These are phyloP conservation scores for Hirtodrosophila alboralis DNA, from an alignment of 2,888 invertebrate genomes.

Conservation along the genomic window DNA sequence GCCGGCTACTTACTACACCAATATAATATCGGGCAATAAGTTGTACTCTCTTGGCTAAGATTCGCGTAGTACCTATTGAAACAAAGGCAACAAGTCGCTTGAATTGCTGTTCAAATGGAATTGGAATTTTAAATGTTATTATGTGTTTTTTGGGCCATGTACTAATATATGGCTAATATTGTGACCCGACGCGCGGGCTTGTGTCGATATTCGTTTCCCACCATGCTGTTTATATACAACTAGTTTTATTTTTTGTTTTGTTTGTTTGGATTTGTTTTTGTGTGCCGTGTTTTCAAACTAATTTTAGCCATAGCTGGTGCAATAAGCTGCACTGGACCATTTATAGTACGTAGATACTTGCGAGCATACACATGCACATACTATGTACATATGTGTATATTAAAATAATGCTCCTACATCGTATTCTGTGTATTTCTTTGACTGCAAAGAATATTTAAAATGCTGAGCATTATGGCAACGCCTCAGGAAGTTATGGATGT, in stretches of 20 bases:
- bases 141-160: slow-evolving; percentile 8
- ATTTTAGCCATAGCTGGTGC: slow-evolving; percentile 40
- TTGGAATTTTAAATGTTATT: slow-evolving; percentile 10
- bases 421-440: slow-evolving; percentile 3
- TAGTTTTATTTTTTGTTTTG: slow-evolving; percentile 6
- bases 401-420: slow-evolving; percentile 26
- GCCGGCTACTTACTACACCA: slow-evolving; percentile 14
- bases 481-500: slow-evolving; percentile 39
- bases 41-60: neutral
- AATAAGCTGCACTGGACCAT: slow-evolving; percentile 35
- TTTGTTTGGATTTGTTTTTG: slow-evolving; percentile 3
- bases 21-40: slow-evolving; percentile 5
- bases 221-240: slow-evolving; percentile 3
- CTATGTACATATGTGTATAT: no score
- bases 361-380: no score
- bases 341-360: slow-evolving; percentile 2
- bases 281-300: slow-evolving; percentile 35
- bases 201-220: slow-evolving; percentile 5
- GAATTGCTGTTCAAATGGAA: neutral
- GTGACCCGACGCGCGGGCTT: slow-evolving; percentile 19
- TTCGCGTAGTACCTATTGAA: slow-evolving; percentile 11
- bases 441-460: slow-evolving; percentile 9
- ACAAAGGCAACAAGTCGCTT: neutral
- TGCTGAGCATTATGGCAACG: slow-evolving; percentile 47
- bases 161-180: slow-evolving; percentile 4